Evolutionary conservation across 1,140 invertebrate genomes (phyloP).

Genomic region (Apis mellifera): Amel_HAv3.1 CM009937.2:12089501-12090000

Average conservation of each 20-base stretch:
- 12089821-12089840: slow-evolving; percentile 5
- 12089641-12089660: slow-evolving; percentile 60
- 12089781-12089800: slow-evolving; percentile 37
- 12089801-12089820: slow-evolving; percentile 40
- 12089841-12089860: background rate
- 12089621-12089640: slow-evolving; percentile 63
- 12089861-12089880: slow-evolving; percentile 23
- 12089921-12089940: slow-evolving; percentile 23
- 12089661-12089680: slow-evolving; percentile 62
- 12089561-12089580: slow-evolving; percentile 73
- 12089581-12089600: slow-evolving; percentile 67
- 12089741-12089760: slow-evolving; percentile 48
- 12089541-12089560: slow-evolving; percentile 69
- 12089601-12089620: slow-evolving; percentile 68
- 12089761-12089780: slow-evolving; percentile 48
- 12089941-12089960: slow-evolving; percentile 34
- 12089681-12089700: slow-evolving; percentile 69
- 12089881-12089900: slow-evolving; percentile 17
- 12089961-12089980: slow-evolving; percentile 49
- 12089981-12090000: slow-evolving; percentile 47
- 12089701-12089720: slow-evolving; percentile 26
- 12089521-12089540: slow-evolving; percentile 61
- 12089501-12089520: slow-evolving; percentile 53
- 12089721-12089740: slow-evolving; percentile 34
- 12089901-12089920: slow-evolving; percentile 27